Evolutionary conservation across 1,140 invertebrate species (phyloP).

Genomic region (Heliothis subflexa): DNA sequence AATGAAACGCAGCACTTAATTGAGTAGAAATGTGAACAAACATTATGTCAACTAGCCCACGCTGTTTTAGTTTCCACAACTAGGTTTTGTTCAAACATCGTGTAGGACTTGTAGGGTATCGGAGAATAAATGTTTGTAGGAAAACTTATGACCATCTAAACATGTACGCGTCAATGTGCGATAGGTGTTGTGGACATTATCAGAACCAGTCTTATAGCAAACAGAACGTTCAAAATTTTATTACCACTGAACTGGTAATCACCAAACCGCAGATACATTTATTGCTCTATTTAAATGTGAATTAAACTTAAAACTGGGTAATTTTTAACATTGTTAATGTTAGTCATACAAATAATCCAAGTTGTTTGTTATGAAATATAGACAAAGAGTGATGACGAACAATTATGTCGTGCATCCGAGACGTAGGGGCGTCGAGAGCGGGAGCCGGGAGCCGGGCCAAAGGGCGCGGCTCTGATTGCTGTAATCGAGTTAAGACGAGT

Average conservation of each 20-base stretch:
- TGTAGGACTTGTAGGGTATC: neutral
- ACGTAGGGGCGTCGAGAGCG: slow-evolving; percentile 61
- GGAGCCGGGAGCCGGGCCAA: slow-evolving; percentile 61
- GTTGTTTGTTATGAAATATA: slow-evolving; percentile 25
- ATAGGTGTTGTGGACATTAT: slow-evolving; percentile 21
- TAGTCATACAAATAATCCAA: neutral
- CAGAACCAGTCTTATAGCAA: slow-evolving; percentile 1
- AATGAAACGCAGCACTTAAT: slow-evolving; percentile 85
- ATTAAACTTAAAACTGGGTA: neutral
- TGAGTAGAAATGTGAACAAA: slow-evolving; percentile 84
- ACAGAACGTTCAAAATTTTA: slow-evolving; percentile 16
- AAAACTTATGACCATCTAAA: slow-evolving; percentile 1
- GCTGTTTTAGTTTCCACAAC: slow-evolving; percentile 46
- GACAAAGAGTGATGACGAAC: slow-evolving; percentile 41
- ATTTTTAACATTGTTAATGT: neutral
- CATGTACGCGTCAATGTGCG: neutral
- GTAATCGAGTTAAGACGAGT: slow-evolving; percentile 80
- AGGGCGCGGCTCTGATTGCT: slow-evolving; percentile 81
- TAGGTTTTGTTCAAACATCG: slow-evolving; percentile 43
- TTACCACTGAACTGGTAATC: slow-evolving; percentile 1
- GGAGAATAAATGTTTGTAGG: slow-evolving; percentile 32
- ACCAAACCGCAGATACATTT: slow-evolving; percentile 19
- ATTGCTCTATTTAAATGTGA: neutral
- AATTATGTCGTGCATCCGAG: slow-evolving; percentile 53
- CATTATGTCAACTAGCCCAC: slow-evolving; percentile 70